Conservation (phyloP, 2,113 vertebrate species). For the Suricata suricatta region DNA sequence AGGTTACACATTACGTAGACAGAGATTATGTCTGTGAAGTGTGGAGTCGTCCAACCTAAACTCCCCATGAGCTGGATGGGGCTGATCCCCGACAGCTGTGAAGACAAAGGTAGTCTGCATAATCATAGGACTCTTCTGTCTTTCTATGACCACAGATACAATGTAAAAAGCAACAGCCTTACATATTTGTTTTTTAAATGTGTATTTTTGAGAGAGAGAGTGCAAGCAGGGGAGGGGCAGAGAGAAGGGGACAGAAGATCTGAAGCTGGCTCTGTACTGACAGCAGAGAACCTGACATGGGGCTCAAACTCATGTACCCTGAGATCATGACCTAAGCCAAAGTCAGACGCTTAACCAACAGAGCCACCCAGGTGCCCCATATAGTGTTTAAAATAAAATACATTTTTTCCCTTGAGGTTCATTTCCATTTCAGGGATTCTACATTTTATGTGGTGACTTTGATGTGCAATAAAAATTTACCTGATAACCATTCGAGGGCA, state of each 20-base stretch:
- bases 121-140: background rate
- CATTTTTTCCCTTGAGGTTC: background rate
- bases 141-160: background rate
- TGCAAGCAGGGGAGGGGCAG: too few species aligned
- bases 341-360: too few species aligned
- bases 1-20: background rate
- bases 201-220: too few species aligned
- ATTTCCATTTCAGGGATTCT: background rate
- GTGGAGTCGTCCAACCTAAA: background rate
- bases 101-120: background rate
- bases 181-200: background rate
- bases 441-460: background rate
- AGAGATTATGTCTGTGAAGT: background rate
- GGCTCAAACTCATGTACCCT: too few species aligned
- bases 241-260: too few species aligned
- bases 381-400: background rate
- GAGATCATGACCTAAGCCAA: too few species aligned
- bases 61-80: background rate
- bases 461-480: background rate
- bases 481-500: background rate
- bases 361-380: too few species aligned
- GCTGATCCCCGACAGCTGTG: background rate
- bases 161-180: background rate
- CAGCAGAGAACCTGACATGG: too few species aligned
- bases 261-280: too few species aligned